These are phyloP conservation scores for Bos indicus DNA, from an alignment of 2,113 vertebrate species.

Conservation along the genomic window DNA sequence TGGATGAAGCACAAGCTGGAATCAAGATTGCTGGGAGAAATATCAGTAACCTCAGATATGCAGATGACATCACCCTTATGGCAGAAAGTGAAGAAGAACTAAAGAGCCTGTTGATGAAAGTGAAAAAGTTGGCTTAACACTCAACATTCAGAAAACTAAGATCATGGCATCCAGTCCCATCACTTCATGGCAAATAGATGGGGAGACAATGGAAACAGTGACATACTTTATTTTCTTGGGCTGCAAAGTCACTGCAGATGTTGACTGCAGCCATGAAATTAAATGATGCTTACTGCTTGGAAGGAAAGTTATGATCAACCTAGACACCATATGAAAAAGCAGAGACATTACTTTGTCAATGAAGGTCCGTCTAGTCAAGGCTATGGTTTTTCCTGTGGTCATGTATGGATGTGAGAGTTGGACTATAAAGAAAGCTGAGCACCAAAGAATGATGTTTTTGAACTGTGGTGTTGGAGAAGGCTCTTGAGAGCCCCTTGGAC, in stretches of 20 bases:
- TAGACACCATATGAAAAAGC: neutral
- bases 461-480: neutral
- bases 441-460: neutral
- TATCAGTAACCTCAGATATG: neutral
- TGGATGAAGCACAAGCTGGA: neutral
- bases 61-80: neutral
- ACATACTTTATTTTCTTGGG: neutral
- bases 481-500: neutral
- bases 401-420: neutral
- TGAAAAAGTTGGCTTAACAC: neutral
- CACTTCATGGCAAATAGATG: neutral
- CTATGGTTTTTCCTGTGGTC: neutral
- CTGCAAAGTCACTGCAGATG: neutral
- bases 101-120: neutral
- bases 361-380: neutral
- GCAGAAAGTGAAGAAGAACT: neutral
- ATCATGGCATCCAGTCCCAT: neutral
- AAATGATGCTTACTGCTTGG: neutral
- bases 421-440: neutral
- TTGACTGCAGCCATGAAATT: neutral
- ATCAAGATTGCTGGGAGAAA: neutral
- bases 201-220: neutral
- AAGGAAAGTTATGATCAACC: neutral
- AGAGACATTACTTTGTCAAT: neutral
- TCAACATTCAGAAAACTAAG: neutral